Percentiles rank a stretch among this genome's conserved stretches.
Conservation (phyloP, 2,888 invertebrate genomes). For the Agriopis leucophaearia region DNA sequence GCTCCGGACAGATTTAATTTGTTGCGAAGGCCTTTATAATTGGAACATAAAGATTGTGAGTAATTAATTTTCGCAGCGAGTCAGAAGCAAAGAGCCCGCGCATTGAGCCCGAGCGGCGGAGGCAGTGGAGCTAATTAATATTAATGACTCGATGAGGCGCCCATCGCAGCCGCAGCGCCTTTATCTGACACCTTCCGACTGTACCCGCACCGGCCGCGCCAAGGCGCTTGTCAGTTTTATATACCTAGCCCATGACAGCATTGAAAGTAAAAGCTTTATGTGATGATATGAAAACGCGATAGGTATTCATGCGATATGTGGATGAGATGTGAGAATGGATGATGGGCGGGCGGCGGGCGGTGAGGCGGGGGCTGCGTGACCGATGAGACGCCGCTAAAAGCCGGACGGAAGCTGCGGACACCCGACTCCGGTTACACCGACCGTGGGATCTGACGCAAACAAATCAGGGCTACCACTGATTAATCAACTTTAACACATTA, state of each 20-base stretch:
- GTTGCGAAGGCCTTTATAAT: conserved; percentile 87
- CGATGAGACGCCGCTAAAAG: conserved; percentile 83
- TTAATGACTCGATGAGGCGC: conserved; percentile 79
- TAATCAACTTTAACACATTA: background rate
- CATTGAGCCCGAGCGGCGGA: conserved; percentile 73
- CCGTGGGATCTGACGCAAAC: conserved; percentile 81
- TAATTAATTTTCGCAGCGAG: conserved; percentile 87
- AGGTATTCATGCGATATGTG: conserved; percentile 52
- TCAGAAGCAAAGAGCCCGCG: conserved; percentile 84
- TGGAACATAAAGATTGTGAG: conserved; percentile 87
- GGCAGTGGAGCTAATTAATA: conserved; percentile 84
- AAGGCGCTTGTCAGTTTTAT: conserved; percentile 43
- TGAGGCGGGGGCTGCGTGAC: conserved; percentile 64
- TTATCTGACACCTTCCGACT: conserved; percentile 67
- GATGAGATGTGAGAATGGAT: conserved; percentile 62
- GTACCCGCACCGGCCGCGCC: conserved; percentile 24
- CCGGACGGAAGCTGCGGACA: conserved; percentile 85
- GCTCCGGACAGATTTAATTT: conserved; percentile 86
- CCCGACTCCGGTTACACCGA: conserved; percentile 80
- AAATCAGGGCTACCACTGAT: conserved; percentile 66
- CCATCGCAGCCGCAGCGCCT: conserved; percentile 52
- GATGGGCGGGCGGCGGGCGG: conserved; percentile 49
- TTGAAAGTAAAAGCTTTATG: conserved; percentile 50
- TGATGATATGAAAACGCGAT: conserved; percentile 47
- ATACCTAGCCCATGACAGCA: conserved; percentile 39